A percentile compares a stretch with the other conserved stretches of the same genome.
Conservation (phyloP, 1,140 invertebrate genomes). For the Drosophila littoralis region DNA sequence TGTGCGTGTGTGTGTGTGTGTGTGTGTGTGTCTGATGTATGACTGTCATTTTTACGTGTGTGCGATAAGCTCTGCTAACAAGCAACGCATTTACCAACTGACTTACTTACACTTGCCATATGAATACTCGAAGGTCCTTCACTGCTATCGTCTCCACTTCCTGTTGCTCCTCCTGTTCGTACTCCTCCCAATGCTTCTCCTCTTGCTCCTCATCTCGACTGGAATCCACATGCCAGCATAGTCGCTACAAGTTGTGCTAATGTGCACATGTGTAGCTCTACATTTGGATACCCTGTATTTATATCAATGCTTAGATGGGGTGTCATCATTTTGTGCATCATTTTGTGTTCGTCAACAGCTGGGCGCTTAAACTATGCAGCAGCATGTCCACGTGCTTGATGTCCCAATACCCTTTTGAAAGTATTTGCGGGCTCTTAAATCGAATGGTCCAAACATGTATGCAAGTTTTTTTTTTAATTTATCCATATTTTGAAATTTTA, state of each 20-base stretch:
- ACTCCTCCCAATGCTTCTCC: slow-evolving; percentile 26
- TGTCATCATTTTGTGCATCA: neutral
- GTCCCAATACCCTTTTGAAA: too few species aligned
- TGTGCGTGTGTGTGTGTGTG: slow-evolving; percentile 1
- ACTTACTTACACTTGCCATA: slow-evolving; percentile 45
- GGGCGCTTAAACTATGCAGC: too few species aligned
- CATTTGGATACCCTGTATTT: neutral
- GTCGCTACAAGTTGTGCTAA: slow-evolving; percentile 17
- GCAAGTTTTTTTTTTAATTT: too few species aligned
- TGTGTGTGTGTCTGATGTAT: slow-evolving; percentile 37
- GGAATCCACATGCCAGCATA: slow-evolving; percentile 13
- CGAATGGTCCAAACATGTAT: too few species aligned
- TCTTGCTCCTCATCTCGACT: slow-evolving; percentile 4
- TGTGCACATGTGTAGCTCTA: slow-evolving; percentile 23
- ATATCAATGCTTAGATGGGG: neutral
- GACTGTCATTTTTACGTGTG: slow-evolving; percentile 51
- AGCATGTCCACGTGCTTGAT: too few species aligned
- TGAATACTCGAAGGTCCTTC: slow-evolving; percentile 6
- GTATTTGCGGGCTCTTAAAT: too few species aligned
- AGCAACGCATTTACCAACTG: slow-evolving; percentile 41
- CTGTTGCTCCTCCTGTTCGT: neutral
- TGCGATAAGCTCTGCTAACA: slow-evolving; percentile 50
- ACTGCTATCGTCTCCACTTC: neutral
- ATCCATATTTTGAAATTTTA: too few species aligned
- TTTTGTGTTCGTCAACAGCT: too few species aligned